Percentiles rank a stretch among this genome's conserved stretches.
Conservation (phyloP, 2,888 invertebrate genomes). For the Pyralis farinalis region DNA sequence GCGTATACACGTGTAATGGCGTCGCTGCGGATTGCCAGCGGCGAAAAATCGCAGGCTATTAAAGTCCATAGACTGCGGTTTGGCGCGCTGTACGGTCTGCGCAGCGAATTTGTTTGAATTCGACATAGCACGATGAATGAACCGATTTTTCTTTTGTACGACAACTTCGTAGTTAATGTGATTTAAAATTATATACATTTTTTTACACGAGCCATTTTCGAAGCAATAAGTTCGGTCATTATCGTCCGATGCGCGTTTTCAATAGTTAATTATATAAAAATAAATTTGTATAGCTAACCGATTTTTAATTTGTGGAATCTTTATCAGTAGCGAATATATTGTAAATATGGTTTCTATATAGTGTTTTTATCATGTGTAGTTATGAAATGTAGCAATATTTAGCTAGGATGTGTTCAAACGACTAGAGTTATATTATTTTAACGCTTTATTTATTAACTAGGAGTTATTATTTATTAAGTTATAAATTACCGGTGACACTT, state of each 20-base stretch:
- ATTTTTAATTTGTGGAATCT: constrained; percentile 44
- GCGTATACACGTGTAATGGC: constrained; percentile 42
- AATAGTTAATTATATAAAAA: constrained; percentile 42
- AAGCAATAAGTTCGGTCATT: constrained; percentile 4
- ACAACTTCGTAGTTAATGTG: neutral
- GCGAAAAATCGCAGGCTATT: constrained; percentile 11
- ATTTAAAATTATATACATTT: no score
- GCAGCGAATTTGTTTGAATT: neutral
- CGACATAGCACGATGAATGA: neutral
- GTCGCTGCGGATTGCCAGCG: constrained; percentile 10
- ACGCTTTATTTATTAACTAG: constrained; percentile 70
- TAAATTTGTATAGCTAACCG: constrained; percentile 50
- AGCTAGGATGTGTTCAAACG: constrained; percentile 78
- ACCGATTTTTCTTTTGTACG: neutral
- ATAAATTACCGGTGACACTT: constrained; percentile 40
- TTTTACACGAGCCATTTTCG: no score
- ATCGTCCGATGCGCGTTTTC: constrained; percentile 23
- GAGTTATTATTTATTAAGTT: constrained; percentile 66
- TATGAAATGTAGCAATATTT: constrained; percentile 66
- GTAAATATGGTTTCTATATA: constrained; percentile 57
- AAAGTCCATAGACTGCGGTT: neutral
- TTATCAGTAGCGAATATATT: constrained; percentile 42
- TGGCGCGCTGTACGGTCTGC: neutral
- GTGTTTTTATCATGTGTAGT: constrained; percentile 64
- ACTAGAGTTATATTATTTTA: constrained; percentile 55